These are phyloP conservation scores for Gastrophysa polygoni DNA, from an alignment of 2,888 invertebrate genomes.

Conservation along the genomic window DNA sequence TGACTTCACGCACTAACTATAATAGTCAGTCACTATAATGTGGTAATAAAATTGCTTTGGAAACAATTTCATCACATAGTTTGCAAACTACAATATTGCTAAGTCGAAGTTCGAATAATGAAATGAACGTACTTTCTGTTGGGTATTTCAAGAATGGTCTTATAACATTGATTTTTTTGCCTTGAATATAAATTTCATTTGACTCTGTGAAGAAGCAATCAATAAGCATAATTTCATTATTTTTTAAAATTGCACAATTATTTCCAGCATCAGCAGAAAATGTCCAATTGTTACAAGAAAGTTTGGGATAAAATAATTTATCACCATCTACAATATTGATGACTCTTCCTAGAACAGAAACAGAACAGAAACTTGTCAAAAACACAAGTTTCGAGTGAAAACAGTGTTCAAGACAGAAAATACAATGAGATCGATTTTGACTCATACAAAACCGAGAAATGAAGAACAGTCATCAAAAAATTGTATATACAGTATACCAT, in stretches of 20 bases:
- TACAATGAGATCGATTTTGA: too few species aligned
- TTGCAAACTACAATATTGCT: background rate
- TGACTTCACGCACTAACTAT: background rate
- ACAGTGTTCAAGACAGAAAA: too few species aligned
- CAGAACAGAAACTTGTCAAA: too few species aligned
- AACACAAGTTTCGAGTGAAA: too few species aligned
- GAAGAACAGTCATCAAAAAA: too few species aligned
- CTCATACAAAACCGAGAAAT: too few species aligned
- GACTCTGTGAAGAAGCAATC: constrained; percentile 6
- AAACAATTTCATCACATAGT: constrained; percentile 4
- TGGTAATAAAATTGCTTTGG: constrained; percentile 8
- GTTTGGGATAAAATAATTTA: constrained; percentile 4
- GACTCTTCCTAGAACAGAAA: constrained; percentile 10
- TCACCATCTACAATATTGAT: background rate
- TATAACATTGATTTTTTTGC: constrained; percentile 9
- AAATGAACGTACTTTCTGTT: background rate
- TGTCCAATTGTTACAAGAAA: background rate
- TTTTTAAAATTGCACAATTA: constrained; percentile 5
- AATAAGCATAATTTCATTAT: constrained; percentile 1
- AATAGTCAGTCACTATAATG: background rate
- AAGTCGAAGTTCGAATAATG: background rate
- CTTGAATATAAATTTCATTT: constrained; percentile 6
- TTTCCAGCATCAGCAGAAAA: background rate
- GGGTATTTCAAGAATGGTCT: constrained; percentile 12
- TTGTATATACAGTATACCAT: too few species aligned